Evolutionary conservation across 2,113 vertebrate species (phyloP), one percentile per base, ranked within the genome.

Genomic region (Geococcyx californianus): DNA sequence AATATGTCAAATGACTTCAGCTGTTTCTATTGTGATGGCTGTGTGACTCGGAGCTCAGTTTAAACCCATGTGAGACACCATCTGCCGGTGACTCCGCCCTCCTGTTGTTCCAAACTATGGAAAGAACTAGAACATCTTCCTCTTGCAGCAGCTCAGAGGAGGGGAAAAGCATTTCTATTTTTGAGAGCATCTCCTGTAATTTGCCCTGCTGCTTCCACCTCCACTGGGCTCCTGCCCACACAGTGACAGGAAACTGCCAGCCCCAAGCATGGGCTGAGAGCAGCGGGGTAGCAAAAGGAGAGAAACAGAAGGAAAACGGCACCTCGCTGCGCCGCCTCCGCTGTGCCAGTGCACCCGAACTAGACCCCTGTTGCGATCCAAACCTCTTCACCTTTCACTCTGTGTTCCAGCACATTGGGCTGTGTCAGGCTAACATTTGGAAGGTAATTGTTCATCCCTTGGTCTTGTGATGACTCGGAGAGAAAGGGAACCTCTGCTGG

Each of bases 181-280:
- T 68, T 81, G 91, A 93, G 91, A 59, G 49, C 83, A 2, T 58
- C 23, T 87, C 73, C 92, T 95, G 90, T 96, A 76, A 97, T 97
- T 97, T 96, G 19, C 44, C 19, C 75, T 33, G 60, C 56, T 75
- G 29, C 29, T 33, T 82, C 73, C n/a, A 52, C 58, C 38, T 84
- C 68, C 69, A 54, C 45, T 70, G 64, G 42, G 72, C 47, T 89
- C 34, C 90, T 86, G 94, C 93, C 91, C 90, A 96, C 82, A 42
- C 55, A 5, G 60, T 77, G 36, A 56, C 70, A 73, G 7, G 62
- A 67, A 66, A 40, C 49, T 85, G 33, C 69, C 87, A 85, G 72
- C 11, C 67, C 66, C 2, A 2, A 47, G 36, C 25, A 82, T 54
- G 90, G 56, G 69, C n/a, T 36, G 79, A 34, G 44, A 84, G 55